Conservation (phyloP, 1,140 invertebrate species). For the Belonocnema kinseyi region DNA sequence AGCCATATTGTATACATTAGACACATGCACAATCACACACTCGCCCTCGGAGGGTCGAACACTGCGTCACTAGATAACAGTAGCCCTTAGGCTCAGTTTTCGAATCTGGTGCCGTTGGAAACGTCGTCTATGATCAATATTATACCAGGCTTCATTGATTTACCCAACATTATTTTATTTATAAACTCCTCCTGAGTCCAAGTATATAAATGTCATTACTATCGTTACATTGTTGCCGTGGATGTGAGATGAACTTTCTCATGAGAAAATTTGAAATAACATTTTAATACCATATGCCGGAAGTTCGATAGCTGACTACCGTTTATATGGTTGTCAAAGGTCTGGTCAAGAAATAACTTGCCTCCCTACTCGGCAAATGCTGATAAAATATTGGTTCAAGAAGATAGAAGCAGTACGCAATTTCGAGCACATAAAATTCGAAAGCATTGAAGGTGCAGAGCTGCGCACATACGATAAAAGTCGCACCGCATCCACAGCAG, state of each 20-base stretch:
- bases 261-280: no score
- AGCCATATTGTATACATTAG: not conserved
- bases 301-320: not conserved
- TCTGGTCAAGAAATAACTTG: not conserved
- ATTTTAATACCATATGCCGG: no score
- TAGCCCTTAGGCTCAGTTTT: constrained; percentile 5
- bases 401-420: no score
- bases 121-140: not conserved
- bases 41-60: not conserved
- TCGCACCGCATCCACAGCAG: not conserved
- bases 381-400: not conserved
- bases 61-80: constrained; percentile 2
- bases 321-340: not conserved
- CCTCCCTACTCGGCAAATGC: no score
- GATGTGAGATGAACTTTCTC: no score
- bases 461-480: not conserved
- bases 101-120: constrained; percentile 3
- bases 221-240: no score
- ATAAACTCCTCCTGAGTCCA: no score
- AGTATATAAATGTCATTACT: no score
- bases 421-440: not conserved
- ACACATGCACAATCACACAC: not conserved
- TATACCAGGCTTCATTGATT: constrained; percentile 6
- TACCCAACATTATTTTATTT: not conserved
- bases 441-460: constrained; percentile 21